phyloP scores from a whole-genome alignment of 2,797 vertebrate species.

The Cyprinodon diabolis region DNA sequence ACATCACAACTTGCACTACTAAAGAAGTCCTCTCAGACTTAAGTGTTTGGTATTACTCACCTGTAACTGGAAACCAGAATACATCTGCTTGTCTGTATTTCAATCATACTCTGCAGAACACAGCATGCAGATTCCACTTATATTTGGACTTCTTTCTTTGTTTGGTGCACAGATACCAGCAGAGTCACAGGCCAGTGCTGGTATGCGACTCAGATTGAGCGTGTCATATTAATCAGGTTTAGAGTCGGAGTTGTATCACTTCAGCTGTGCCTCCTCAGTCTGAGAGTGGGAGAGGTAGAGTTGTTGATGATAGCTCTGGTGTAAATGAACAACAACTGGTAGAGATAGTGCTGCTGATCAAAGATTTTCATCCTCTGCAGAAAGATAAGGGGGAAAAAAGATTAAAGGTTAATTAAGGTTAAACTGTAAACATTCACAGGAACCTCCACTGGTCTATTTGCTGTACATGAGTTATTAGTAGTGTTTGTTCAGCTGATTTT shows the following conservation, averaged over 20 bases:
- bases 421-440: conserved; percentile 30
- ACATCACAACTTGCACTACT: not conserved
- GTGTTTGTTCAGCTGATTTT: conserved; percentile 28
- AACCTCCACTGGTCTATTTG: conserved; percentile 21
- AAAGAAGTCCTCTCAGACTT: not conserved
- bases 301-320: conserved; percentile 38
- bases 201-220: conserved; percentile 43
- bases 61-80: not conserved
- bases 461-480: conserved; percentile 40
- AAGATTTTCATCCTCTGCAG: conserved; percentile 35
- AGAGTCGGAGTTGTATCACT: conserved; percentile 43
- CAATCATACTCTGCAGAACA: not conserved
- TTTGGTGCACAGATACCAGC: conserved; percentile 22
- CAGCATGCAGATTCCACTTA: conserved; percentile 16
- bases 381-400: conserved; percentile 47
- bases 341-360: conserved; percentile 47
- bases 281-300: not conserved
- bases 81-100: not conserved
- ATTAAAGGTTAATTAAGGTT: conserved; percentile 51
- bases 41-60: not conserved
- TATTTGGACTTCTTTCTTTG: conserved; percentile 14
- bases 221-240: conserved; percentile 47
- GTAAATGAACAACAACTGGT: conserved; percentile 63
- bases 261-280: not conserved
- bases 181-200: conserved; percentile 29